Conservation (phyloP, 92 coral and sea anemone genomes). For the Parazoanthus darwini region DNA sequence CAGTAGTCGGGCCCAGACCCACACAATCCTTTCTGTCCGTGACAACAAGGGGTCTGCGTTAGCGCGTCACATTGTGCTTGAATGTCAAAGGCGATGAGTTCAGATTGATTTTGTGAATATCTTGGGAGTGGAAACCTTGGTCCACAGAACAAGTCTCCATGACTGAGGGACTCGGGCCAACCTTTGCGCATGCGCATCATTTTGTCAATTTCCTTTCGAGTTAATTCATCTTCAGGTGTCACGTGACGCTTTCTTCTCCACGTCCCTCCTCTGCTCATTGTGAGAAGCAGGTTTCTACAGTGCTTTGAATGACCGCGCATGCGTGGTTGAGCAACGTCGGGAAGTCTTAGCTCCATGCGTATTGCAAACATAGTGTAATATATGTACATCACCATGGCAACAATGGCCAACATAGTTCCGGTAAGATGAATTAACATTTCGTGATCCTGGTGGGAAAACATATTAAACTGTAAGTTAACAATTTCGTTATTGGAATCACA, state of each 20-base stretch:
- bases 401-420: constrained; percentile 2
- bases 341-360: constrained; percentile 17
- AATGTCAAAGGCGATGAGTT: constrained; percentile 65
- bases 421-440: background rate
- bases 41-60: constrained; percentile 73
- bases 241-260: constrained; percentile 62
- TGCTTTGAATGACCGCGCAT: constrained; percentile 49
- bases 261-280: constrained; percentile 64
- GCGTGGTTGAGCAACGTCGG: constrained; percentile 29
- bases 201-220: constrained; percentile 65
- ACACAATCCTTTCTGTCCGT: constrained; percentile 77
- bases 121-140: constrained; percentile 77
- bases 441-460: background rate
- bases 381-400: constrained; percentile 33
- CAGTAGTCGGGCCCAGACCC: constrained; percentile 70
- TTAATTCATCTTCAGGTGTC: constrained; percentile 50
- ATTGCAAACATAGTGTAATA: constrained; percentile 15
- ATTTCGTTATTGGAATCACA: no score
- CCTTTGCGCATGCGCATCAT: constrained; percentile 76
- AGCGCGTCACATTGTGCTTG: constrained; percentile 78
- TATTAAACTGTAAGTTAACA: background rate
- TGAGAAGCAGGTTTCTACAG: constrained; percentile 58
- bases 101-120: constrained; percentile 47
- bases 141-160: constrained; percentile 85
- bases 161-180: constrained; percentile 76